A percentile compares a stretch with the other conserved stretches of the same genome.
These are phyloP conservation scores for Deroptyus accipitrinus DNA, from an alignment of 2,113 vertebrate genomes.

Conservation along the genomic window DNA sequence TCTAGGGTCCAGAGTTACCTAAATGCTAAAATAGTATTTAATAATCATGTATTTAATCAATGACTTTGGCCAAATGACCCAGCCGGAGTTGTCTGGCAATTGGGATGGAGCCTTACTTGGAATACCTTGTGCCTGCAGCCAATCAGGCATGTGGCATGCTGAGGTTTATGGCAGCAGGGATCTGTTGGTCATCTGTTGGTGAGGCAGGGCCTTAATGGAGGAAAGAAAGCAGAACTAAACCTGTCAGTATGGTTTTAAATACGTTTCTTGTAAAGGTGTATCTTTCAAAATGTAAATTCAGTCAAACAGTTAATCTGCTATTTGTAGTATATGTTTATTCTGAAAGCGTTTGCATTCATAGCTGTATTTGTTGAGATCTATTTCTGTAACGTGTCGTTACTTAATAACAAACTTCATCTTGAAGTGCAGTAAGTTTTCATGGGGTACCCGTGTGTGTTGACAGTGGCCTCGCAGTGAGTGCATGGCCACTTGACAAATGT, in stretches of 20 bases:
- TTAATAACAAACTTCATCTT: slow-evolving; percentile 95
- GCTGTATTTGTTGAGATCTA: neutral
- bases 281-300: neutral
- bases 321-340: neutral
- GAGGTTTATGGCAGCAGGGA: neutral
- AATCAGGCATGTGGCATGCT: no score
- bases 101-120: neutral
- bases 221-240: neutral
- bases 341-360: neutral
- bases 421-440: slow-evolving; percentile 91
- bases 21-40: neutral
- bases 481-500: slow-evolving; percentile 57
- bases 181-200: neutral
- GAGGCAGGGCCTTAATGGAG: neutral
- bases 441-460: slow-evolving; percentile 80
- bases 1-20: neutral
- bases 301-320: neutral
- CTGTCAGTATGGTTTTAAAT: neutral
- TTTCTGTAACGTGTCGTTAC: slow-evolving; percentile 69
- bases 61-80: neutral
- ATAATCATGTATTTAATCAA: neutral
- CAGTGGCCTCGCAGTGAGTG: slow-evolving; percentile 57
- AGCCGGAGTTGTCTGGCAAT: neutral
- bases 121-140: neutral
- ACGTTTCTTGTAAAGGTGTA: neutral